Percentiles rank a stretch among this genome's conserved stretches.
Evolutionary conservation across 2,888 invertebrate species (phyloP).

Genomic region (Epinotia brunnichana): DNA sequence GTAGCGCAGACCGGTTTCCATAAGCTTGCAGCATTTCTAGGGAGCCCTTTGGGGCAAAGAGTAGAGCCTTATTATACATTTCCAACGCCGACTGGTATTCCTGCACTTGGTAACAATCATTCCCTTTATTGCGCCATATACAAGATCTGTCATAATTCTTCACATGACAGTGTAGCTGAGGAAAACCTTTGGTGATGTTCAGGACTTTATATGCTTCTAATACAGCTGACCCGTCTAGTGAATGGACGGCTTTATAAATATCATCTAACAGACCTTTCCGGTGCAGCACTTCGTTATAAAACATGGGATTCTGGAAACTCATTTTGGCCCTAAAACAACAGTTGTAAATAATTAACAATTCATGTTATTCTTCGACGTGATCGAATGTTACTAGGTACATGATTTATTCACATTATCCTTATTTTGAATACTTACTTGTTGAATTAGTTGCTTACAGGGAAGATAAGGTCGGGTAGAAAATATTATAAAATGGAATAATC

Average conservation of each 20-base stretch:
- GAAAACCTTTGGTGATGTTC: constrained; percentile 5
- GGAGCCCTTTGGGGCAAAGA: constrained; percentile 47
- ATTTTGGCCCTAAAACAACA: constrained; percentile 12
- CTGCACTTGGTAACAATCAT: constrained; percentile 29
- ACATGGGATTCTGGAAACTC: constrained; percentile 25
- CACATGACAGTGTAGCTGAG: not conserved
- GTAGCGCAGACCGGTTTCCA: constrained; percentile 47
- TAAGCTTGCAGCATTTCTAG: constrained; percentile 46
- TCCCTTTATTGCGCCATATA: constrained; percentile 20
- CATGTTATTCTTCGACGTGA: not conserved
- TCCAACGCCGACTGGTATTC: constrained; percentile 41
- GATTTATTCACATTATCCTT: not conserved
- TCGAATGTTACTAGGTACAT: too few species aligned
- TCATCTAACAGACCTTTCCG: constrained; percentile 9
- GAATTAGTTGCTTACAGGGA: not conserved
- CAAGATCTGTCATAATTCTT: constrained; percentile 17
- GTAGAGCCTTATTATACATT: constrained; percentile 47
- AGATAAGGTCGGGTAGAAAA: not conserved
- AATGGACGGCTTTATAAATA: constrained; percentile 26
- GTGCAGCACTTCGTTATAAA: constrained; percentile 6
- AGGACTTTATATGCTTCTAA: constrained; percentile 23
- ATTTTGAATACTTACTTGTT: not conserved
- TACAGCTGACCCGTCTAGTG: constrained; percentile 23
- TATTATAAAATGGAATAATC: not conserved
- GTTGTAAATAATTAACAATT: not conserved